These are phyloP conservation scores for Ophion costatus DNA, from an alignment of 2,888 invertebrate genomes.

Conservation along the genomic window DNA sequence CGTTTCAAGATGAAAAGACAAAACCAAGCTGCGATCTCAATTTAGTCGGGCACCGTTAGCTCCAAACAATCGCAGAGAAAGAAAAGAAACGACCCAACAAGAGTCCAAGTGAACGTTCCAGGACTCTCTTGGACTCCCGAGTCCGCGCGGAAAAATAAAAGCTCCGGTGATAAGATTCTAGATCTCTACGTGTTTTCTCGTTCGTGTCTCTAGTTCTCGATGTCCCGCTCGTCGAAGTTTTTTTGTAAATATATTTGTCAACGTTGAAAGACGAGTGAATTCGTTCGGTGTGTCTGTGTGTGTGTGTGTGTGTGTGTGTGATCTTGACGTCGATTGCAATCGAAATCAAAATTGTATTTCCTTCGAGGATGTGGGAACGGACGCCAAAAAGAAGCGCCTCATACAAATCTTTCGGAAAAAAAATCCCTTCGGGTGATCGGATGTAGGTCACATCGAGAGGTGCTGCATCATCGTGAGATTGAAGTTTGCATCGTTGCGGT, in stretches of 20 bases:
- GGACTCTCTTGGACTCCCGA: constrained; percentile 42
- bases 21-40: constrained; percentile 38
- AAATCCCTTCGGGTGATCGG: neutral
- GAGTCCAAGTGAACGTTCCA: constrained; percentile 54
- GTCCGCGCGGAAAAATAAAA: neutral
- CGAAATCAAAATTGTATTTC: neutral
- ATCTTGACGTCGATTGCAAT: neutral
- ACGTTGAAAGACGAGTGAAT: constrained; percentile 45
- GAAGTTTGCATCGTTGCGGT: too few relatives aligned
- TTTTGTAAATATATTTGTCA: constrained; percentile 59
- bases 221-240: constrained; percentile 41
- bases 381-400: neutral
- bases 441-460: neutral
- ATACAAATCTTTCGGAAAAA: neutral
- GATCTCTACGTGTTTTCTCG: constrained; percentile 24
- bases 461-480: too few relatives aligned
- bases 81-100: constrained; percentile 19
- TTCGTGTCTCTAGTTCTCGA: constrained; percentile 33
- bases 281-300: neutral
- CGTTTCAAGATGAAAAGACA: constrained; percentile 35
- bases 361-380: neutral
- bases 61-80: constrained; percentile 38
- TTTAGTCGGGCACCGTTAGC: constrained; percentile 43
- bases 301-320: neutral
- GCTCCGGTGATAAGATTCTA: constrained; percentile 22